Base-by-base conservation (phyloP, 2,888 invertebrate genomes). In the Pedicia rivosa region DNA sequence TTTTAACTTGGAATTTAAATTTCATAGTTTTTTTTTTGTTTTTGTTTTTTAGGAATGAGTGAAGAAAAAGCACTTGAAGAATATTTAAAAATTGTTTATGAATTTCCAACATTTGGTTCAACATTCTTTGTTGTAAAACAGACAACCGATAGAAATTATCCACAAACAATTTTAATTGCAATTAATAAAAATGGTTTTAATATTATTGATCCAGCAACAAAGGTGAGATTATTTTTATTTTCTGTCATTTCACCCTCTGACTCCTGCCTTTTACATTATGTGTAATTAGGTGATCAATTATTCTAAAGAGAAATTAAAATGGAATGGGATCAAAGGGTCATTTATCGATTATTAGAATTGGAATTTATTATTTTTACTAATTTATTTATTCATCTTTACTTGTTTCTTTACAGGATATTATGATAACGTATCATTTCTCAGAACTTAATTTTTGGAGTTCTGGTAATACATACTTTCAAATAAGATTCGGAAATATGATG, bases 121-220 rank as follows among this genome's bases (percentile, higher is more conserved):
- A 88, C 92, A 0, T 94, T 95, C 67, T 95, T 94, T 60, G 83
- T 90, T 63, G 79, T 90, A 6, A 87, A 86, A 56, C 92, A 94
- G 64, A 81, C 82, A 1, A 88, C 87, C 2, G 88, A 91, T 50
- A 74, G 81, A 2, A 74, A 72, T 35, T 79, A 83, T 55, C 91
- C 92, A 0, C 88, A 88, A 57, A 70, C 79, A 51, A 72, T 94
- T 32, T 65, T 87, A 35, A 73, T 94, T 47, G 91, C 90, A 13
- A 91, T 95, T 46, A 94, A 94, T 61, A 80, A 74, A 52, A 75
- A 79, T 48, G 94, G 94, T 13, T 84, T 94, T 40, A 84, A 82
- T 57, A 70, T 94, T 36, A 81, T 92, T 47, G 81, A 94, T 66
- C 82, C 83, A 2, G 72, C 77, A 46, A 80, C 79, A 39, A 86